Percentiles rank a stretch among this genome's conserved stretches.
These are phyloP conservation scores for Xiphophorus hellerii DNA, from an alignment of 2,113 vertebrate species.

Conservation along the genomic window DNA sequence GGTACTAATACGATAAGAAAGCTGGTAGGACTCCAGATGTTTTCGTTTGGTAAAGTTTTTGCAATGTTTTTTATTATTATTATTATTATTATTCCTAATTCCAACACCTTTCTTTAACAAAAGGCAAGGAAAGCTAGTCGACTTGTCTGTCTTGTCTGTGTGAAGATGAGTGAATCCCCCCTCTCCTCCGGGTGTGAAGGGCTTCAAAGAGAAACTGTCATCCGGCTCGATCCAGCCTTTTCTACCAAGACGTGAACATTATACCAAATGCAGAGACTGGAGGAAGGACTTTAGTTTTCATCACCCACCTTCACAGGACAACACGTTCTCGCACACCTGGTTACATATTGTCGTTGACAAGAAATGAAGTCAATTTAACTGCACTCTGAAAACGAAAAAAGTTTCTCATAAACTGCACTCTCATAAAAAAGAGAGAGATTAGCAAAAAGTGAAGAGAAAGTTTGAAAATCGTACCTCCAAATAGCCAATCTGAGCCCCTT, in stretches of 20 bases:
- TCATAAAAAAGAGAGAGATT: background rate
- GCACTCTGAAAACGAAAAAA: background rate
- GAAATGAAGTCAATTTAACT: background rate
- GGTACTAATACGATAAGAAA: background rate
- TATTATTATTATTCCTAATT: background rate
- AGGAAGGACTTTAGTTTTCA: constrained; percentile 30
- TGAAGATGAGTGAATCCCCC: constrained; percentile 30
- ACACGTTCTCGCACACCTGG: background rate
- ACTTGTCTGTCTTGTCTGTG: background rate
- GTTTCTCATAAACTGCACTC: background rate
- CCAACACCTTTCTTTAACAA: background rate
- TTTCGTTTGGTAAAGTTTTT: background rate
- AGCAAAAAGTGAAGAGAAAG: background rate
- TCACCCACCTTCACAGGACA: background rate
- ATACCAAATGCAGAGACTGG: constrained; percentile 33
- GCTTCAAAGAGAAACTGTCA: constrained; percentile 47
- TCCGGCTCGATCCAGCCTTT: constrained; percentile 27
- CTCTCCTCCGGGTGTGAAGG: constrained; percentile 12
- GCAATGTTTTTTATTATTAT: background rate
- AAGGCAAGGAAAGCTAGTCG: background rate
- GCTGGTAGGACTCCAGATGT: background rate
- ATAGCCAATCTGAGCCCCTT: background rate
- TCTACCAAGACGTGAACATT: constrained; percentile 44
- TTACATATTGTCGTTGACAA: background rate
- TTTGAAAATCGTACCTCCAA: background rate